phyloP scores from a whole-genome alignment of 2,113 vertebrate genomes.

The Notarius lentiginosus region DNA sequence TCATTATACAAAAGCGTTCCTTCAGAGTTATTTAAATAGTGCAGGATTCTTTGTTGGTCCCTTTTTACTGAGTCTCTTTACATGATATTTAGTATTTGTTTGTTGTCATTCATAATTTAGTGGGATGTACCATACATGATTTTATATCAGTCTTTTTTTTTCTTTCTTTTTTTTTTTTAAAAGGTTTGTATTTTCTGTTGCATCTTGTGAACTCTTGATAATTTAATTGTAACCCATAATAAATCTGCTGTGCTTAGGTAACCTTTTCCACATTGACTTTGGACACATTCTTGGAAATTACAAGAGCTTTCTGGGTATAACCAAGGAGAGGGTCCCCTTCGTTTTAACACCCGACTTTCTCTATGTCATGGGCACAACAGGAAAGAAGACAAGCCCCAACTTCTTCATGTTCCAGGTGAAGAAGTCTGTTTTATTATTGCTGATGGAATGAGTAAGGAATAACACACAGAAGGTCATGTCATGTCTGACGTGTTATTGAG shows the following conservation, averaged over 20 bases:
- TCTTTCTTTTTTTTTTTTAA: no score
- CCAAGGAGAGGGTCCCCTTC: conserved; percentile 96
- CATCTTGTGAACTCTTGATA: neutral
- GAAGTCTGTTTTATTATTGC: neutral
- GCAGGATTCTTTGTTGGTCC: neutral
- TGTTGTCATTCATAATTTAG: neutral
- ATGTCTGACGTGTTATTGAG: neutral
- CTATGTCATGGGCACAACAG: conserved; percentile 93
- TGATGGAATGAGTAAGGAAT: neutral
- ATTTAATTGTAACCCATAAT: neutral
- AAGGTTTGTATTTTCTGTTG: no score
- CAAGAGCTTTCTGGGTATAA: conserved; percentile 98
- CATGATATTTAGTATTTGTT: neutral
- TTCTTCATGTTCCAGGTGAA: conserved; percentile 98
- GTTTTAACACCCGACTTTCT: conserved; percentile 98
- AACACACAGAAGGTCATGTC: neutral
- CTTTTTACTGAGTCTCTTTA: neutral
- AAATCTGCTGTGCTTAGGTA: conserved; percentile 73
- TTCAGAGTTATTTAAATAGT: neutral
- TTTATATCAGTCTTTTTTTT: no score
- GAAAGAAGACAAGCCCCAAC: conserved; percentile 91
- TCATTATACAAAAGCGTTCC: neutral
- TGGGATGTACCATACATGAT: neutral
- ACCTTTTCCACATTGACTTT: conserved; percentile 98
- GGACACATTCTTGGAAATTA: conserved; percentile 99